Evolutionary conservation across 2,797 vertebrate genomes (phyloP).

Genomic region (Cyclura pinguis): DNA sequence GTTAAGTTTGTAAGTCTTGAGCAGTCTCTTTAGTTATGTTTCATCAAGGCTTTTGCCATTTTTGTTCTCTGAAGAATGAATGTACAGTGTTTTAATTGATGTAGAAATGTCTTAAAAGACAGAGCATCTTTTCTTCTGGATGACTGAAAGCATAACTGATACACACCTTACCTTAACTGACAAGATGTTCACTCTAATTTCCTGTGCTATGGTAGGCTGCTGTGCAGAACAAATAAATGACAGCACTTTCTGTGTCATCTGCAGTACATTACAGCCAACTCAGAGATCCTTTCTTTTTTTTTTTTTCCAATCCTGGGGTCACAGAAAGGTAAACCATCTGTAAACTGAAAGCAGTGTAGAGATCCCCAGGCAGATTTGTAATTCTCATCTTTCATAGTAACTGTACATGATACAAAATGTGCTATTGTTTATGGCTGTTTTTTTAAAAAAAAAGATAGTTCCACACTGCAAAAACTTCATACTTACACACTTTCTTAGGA

Average conservation of each 20-base stretch:
- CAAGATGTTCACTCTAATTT: background rate
- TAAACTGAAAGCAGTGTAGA: constrained; percentile 30
- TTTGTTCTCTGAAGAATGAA: background rate
- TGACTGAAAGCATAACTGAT: constrained; percentile 35
- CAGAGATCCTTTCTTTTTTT: fast-evolving
- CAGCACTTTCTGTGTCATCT: fast-evolving
- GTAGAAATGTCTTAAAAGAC: background rate
- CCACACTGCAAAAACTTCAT: background rate
- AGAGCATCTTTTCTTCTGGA: constrained; percentile 19
- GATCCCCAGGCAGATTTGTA: constrained; percentile 24
- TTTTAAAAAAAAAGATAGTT: background rate
- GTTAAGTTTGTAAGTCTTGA: background rate
- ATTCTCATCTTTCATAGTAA: background rate
- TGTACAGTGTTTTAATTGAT: constrained; percentile 22
- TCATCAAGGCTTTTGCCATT: background rate
- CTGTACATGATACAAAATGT: constrained; percentile 3
- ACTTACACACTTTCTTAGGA: background rate
- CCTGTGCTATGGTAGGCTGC: background rate
- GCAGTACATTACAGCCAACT: fast-evolving
- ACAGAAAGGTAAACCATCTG: constrained; percentile 9
- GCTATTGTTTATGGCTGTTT: background rate
- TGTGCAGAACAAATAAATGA: fast-evolving
- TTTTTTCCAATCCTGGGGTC: background rate
- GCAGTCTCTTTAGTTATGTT: no score
- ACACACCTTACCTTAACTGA: constrained; percentile 14